Conservation (phyloP, 2,113 vertebrate species). For the Rhinoptilus africanus region DNA sequence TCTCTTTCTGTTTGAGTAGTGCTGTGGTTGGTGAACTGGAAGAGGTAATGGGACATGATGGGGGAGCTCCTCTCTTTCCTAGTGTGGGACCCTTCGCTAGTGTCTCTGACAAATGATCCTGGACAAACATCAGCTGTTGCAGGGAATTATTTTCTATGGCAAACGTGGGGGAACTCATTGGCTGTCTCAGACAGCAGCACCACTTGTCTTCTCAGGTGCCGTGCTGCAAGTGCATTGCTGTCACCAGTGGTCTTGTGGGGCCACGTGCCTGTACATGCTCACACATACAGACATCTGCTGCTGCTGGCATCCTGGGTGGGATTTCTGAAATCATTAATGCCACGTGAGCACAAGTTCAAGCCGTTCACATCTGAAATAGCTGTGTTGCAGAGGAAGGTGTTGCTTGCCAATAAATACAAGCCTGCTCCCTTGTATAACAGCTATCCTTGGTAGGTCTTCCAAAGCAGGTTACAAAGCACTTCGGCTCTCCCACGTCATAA, state of each 20-base stretch:
- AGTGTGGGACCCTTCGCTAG: not conserved
- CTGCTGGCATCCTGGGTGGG: not conserved
- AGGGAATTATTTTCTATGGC: not conserved
- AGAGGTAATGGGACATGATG: not conserved
- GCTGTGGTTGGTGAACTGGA: not conserved
- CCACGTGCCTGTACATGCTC: rapidly evolving
- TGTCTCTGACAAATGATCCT: not conserved
- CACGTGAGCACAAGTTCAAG: not conserved
- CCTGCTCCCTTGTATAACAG: not conserved
- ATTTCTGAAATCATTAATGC: not conserved
- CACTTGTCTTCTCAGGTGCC: rapidly evolving
- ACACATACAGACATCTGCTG: not conserved
- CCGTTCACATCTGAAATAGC: not conserved
- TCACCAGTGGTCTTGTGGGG: not conserved
- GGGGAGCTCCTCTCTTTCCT: not conserved
- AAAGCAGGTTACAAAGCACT: not conserved
- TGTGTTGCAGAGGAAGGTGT: not conserved
- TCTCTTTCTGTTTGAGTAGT: not conserved
- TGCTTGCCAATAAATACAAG: not conserved
- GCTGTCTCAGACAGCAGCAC: not conserved
- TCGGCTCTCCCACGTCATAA: not conserved
- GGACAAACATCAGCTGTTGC: not conserved
- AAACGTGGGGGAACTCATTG: rapidly evolving
- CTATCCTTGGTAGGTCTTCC: not conserved
- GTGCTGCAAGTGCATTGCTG: rapidly evolving